Base-by-base conservation (phyloP, 1,140 invertebrate genomes). In the Hermetia illucens region DNA sequence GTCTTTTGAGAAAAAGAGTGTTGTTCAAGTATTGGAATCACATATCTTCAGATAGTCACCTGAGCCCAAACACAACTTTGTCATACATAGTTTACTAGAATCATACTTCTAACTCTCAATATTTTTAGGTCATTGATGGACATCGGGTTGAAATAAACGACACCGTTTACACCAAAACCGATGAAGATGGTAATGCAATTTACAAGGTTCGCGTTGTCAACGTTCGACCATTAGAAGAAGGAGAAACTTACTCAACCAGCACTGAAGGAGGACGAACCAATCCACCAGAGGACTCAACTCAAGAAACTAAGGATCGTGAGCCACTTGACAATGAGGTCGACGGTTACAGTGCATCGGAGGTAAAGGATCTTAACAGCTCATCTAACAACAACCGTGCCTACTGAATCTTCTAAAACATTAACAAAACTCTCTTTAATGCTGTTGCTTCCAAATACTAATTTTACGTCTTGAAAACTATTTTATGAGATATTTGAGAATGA, bases 71-170 rank as follows among this genome's bases (percentile, higher is more conserved):
- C 13, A 8, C 6, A 8, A 16, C 31, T 32, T 9, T 9, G 6
- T 32, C 10, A 15, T 6, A 8, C 6, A 32, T 32, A 15, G 6
- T 6, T 9, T 32, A 16, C 31, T 32, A 8, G 6, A 32, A 32
- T 12, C 16, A 12, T 8, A 12, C 10, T 32, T 32, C n/a, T 6
- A 8, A 25, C n/a, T 25, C n/a, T 25, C 6, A 25, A 25, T n/a
- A 5, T 35, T 13, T 21, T n/a, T 13, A 58, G 55, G 45, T 58
- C 31, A 51, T 58, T 17, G 46, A 58, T 48, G 55, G 55, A 9
- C 55, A 58, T 41, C 51, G 51, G 39, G 44, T 58, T 17, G 55
- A 58, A 43, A 52, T 58, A 30, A 58, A 58, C 35, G 55, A 58
- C 37, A 58, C 55, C 3, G 46, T 49, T 3, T 55, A 52, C n/a